These are phyloP conservation scores for Scomber japonicus DNA, from an alignment of 2,113 vertebrate species.

Conservation along the genomic window DNA sequence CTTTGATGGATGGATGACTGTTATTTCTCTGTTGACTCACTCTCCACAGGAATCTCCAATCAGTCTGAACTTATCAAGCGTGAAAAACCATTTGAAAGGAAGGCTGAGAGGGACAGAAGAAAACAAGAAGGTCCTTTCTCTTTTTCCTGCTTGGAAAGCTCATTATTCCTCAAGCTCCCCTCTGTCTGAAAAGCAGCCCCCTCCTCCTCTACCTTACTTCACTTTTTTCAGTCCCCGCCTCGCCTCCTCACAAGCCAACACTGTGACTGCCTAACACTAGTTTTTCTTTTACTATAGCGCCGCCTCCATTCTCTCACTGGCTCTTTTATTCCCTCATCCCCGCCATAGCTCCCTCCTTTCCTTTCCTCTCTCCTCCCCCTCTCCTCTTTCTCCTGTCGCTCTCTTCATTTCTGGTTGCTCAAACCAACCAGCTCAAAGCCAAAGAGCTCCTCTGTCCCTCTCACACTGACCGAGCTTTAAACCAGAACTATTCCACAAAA, in stretches of 20 bases:
- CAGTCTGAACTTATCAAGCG: slow-evolving; percentile 60
- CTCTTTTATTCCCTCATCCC: slow-evolving; percentile 57
- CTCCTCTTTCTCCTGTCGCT: not conserved
- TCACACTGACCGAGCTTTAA: slow-evolving; percentile 48
- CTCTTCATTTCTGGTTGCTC: slow-evolving; percentile 62
- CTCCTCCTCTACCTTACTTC: slow-evolving; percentile 56
- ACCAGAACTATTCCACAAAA: slow-evolving; percentile 25
- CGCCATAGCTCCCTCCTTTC: slow-evolving; percentile 37
- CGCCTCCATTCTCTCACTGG: slow-evolving; percentile 75
- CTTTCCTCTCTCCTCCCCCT: slow-evolving; percentile 36
- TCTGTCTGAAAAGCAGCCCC: slow-evolving; percentile 48
- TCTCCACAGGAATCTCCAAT: slow-evolving; percentile 58
- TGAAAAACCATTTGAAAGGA: slow-evolving; percentile 73
- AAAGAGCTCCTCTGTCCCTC: slow-evolving; percentile 57
- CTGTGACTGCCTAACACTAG: slow-evolving; percentile 35
- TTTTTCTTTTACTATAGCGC: slow-evolving; percentile 55
- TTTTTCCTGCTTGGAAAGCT: slow-evolving; percentile 68
- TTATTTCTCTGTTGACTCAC: slow-evolving; percentile 38
- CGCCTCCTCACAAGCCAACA: slow-evolving; percentile 48
- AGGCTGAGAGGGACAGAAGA: slow-evolving; percentile 50
- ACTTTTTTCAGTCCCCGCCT: slow-evolving; percentile 51
- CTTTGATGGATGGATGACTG: slow-evolving; percentile 43
- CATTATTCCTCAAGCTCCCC: slow-evolving; percentile 70
- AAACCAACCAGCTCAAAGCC: slow-evolving; percentile 58
- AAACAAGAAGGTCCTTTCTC: slow-evolving; percentile 78